A percentile compares a stretch with the other conserved stretches of the same genome.
Evolutionary conservation across 2,113 vertebrate genomes (phyloP).

Genomic region (Carassius carassius): DNA sequence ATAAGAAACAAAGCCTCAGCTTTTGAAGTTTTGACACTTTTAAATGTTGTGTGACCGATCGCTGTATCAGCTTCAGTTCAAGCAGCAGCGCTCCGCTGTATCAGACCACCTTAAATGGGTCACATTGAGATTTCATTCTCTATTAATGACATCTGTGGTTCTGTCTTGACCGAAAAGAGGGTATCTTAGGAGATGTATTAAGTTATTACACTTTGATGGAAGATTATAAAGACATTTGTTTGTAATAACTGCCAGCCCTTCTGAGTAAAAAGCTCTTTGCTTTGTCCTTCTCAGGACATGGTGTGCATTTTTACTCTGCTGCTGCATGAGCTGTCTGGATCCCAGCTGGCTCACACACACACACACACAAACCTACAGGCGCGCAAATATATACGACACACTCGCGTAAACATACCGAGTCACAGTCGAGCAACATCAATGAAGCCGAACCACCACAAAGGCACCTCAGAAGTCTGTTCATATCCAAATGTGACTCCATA

Average conservation of each 20-base stretch:
- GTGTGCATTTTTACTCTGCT: slow-evolving; percentile 36
- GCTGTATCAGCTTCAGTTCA: no score
- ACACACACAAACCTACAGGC: neutral
- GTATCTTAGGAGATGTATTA: no score
- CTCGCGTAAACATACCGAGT: neutral
- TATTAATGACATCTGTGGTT: no score
- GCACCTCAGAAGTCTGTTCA: neutral
- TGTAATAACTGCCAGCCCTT: neutral
- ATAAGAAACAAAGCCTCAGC: no score
- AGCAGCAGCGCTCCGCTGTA: no score
- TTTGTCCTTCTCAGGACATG: slow-evolving; percentile 32
- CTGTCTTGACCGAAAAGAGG: no score
- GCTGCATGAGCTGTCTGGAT: slow-evolving; percentile 19
- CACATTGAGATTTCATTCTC: no score
- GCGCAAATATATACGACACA: neutral
- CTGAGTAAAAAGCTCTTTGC: neutral
- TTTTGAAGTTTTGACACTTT: no score
- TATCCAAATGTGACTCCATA: no score
- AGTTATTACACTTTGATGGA: no score
- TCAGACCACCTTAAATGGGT: no score
- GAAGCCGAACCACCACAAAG: neutral
- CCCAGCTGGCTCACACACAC: slow-evolving; percentile 46
- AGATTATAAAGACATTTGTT: neutral
- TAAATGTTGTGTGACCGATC: no score
- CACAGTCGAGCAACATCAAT: neutral